Evolutionary conservation across 2,797 vertebrate species (phyloP).

Genomic region (Catamblyrhynchus diadema): DNA sequence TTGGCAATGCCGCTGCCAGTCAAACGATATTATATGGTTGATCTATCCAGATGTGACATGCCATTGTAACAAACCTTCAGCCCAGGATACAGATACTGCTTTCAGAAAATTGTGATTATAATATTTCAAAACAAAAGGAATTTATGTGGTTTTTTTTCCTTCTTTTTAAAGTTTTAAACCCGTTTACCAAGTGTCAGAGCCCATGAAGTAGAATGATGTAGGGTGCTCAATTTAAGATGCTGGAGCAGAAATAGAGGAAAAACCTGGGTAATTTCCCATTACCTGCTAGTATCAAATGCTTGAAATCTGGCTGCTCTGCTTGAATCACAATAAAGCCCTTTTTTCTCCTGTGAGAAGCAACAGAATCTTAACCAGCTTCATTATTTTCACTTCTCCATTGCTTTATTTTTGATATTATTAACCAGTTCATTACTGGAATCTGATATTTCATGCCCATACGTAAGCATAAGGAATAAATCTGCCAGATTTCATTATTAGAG

Average conservation of each 20-base stretch:
- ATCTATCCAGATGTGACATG: constrained; percentile 35
- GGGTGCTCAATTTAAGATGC: constrained; percentile 43
- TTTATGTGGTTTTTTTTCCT: neutral
- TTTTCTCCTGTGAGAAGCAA: constrained; percentile 31
- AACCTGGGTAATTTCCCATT: constrained; percentile 58
- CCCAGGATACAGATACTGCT: neutral
- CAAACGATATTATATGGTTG: neutral
- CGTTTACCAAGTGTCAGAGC: constrained; percentile 43
- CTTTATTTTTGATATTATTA: constrained; percentile 31
- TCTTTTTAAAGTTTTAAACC: constrained; percentile 43
- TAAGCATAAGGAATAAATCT: neutral
- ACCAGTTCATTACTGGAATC: neutral
- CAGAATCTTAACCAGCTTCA: constrained; percentile 39
- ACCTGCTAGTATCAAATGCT: constrained; percentile 52
- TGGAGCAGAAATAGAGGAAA: constrained; percentile 47
- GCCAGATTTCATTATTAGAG: neutral
- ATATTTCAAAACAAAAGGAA: constrained; percentile 11
- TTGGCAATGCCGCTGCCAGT: neutral
- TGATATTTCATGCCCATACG: neutral
- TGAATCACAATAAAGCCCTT: constrained; percentile 56
- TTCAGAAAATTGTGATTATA: constrained; percentile 48
- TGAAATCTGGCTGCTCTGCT: constrained; percentile 47
- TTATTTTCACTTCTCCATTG: neutral
- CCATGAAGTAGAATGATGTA: constrained; percentile 53
- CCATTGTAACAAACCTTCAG: constrained; percentile 3